Conservation (phyloP, 2,888 invertebrate species). For the Agriopis leucophaearia region DNA sequence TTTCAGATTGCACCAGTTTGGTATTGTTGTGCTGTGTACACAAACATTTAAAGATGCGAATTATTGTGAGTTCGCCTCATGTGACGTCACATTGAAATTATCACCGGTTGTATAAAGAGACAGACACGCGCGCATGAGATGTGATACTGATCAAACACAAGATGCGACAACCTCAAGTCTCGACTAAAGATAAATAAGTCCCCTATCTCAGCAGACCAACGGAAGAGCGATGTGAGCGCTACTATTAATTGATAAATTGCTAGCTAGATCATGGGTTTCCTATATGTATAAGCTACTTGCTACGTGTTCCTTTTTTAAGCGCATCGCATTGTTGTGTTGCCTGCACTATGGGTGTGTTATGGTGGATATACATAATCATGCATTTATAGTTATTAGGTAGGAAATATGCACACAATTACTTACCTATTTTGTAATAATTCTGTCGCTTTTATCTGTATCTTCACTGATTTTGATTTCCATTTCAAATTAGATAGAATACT, state of each 20-base stretch:
- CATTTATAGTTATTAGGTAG: constrained; percentile 11
- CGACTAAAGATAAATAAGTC: constrained; percentile 16
- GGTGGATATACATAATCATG: background rate
- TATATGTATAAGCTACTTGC: background rate
- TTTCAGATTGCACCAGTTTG: constrained; percentile 57
- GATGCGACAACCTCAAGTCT: constrained; percentile 32
- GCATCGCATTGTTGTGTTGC: constrained; percentile 15
- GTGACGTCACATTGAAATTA: constrained; percentile 77
- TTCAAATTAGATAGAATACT: too few relatives aligned
- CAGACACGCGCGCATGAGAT: constrained; percentile 72
- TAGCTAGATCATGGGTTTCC: background rate
- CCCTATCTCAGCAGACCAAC: constrained; percentile 5
- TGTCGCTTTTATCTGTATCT: constrained; percentile 16
- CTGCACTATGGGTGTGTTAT: constrained; percentile 1
- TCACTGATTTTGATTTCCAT: background rate
- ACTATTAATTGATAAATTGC: constrained; percentile 16
- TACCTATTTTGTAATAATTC: constrained; percentile 17
- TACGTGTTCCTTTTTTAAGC: constrained; percentile 8
- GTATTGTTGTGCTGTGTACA: constrained; percentile 59
- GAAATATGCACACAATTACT: constrained; percentile 11
- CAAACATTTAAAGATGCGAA: constrained; percentile 63
- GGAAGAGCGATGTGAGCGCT: constrained; percentile 3
- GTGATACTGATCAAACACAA: constrained; percentile 58
- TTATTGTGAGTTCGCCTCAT: constrained; percentile 57
- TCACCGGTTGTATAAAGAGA: constrained; percentile 76